A percentile compares a stretch with the other conserved stretches of the same genome.
Evolutionary conservation across 53 echinoderm and acorn worm genomes (phyloP).

Genomic region (Antedon mediterranea): DNA sequence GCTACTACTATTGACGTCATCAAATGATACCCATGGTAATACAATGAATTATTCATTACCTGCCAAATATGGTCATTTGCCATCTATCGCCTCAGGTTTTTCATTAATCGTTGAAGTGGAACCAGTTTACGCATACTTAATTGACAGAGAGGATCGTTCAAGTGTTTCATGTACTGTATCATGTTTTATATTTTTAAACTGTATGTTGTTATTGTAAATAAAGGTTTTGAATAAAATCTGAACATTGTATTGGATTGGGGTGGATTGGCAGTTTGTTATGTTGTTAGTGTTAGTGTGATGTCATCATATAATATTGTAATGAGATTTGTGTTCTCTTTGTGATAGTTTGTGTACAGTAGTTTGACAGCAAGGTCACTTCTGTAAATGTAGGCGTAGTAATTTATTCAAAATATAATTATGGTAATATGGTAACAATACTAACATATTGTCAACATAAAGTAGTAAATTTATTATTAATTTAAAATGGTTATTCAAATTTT

Average conservation of each 20-base stretch:
- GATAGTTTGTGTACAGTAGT: neutral
- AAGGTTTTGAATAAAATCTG: no score
- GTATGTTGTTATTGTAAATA: no score
- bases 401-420: no score
- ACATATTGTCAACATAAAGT: no score
- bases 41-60: neutral
- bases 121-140: neutral
- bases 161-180: neutral
- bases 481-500: no score
- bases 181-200: no score
- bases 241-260: no score
- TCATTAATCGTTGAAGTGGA: slow-evolving; percentile 1
- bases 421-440: no score
- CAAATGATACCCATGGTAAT: neutral
- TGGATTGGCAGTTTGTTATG: no score
- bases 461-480: no score
- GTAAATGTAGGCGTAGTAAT: neutral
- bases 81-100: neutral
- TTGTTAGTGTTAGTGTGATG: neutral
- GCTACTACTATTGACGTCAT: neutral
- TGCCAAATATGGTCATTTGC: neutral
- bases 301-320: neutral
- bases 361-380: neutral
- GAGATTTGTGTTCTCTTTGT: neutral
- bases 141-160: neutral